Conservation (phyloP, 2,113 vertebrate genomes). For the Clinocottus analis region DNA sequence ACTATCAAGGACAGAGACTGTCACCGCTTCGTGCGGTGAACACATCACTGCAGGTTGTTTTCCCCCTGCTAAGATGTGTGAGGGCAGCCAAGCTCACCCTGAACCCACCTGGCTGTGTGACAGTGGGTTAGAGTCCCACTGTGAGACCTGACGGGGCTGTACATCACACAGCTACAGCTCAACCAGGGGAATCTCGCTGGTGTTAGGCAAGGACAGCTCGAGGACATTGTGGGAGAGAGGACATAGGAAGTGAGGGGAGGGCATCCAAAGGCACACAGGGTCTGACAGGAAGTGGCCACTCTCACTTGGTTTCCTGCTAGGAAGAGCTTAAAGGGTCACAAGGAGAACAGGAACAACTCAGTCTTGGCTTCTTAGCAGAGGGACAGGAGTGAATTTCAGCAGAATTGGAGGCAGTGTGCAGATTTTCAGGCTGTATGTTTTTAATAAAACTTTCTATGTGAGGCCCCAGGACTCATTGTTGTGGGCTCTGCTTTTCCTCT, state of each 20-base stretch:
- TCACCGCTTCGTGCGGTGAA: constrained; percentile 17
- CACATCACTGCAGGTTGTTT: constrained; percentile 26
- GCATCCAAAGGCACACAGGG: constrained; percentile 52
- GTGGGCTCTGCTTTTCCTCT: constrained; percentile 20
- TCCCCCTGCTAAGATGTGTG: constrained; percentile 34
- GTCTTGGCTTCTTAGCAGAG: constrained; percentile 14
- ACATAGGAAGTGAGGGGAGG: constrained; percentile 51
- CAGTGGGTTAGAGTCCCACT: constrained; percentile 53
- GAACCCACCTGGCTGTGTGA: constrained; percentile 54
- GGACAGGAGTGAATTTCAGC: constrained; percentile 35
- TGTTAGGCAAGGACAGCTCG: constrained; percentile 66
- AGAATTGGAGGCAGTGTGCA: constrained; percentile 6
- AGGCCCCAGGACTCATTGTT: constrained; percentile 14
- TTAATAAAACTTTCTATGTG: constrained; percentile 28
- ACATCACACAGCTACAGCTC: constrained; percentile 62
- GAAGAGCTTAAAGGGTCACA: constrained; percentile 48
- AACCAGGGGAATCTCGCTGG: constrained; percentile 31
- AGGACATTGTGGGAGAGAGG: constrained; percentile 57
- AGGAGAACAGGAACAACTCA: constrained; percentile 47
- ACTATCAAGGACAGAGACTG: constrained; percentile 43
- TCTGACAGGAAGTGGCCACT: constrained; percentile 66
- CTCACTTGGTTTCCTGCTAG: constrained; percentile 66
- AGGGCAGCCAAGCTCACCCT: constrained; percentile 55
- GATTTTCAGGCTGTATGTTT: constrained; percentile 28
- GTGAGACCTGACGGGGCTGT: constrained; percentile 53